phyloP scores from a whole-genome alignment of 1,140 invertebrate species.

The Sitophilus oryzae region DNA sequence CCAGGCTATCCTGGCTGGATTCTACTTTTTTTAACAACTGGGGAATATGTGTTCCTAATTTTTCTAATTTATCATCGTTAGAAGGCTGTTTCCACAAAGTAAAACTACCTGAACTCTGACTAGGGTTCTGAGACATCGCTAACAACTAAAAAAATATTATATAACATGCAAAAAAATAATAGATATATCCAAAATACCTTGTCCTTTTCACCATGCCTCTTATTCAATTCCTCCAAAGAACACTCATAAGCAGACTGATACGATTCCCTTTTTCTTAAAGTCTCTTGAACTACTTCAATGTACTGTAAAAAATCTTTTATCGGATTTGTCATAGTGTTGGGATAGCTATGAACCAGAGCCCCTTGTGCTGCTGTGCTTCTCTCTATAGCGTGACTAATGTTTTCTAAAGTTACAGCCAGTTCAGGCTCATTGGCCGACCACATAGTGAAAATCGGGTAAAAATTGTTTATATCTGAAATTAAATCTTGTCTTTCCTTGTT shows the following conservation, averaged over 20 bases:
- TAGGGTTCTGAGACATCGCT: slow-evolving; percentile 23
- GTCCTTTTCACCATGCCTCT: slow-evolving; percentile 58
- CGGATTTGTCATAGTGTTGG: slow-evolving; percentile 45
- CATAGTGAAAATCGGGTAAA: slow-evolving; percentile 52
- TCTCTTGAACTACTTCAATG: slow-evolving; percentile 63
- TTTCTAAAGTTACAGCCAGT: slow-evolving; percentile 46
- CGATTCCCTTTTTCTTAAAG: slow-evolving; percentile 59
- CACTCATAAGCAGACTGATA: slow-evolving; percentile 65
- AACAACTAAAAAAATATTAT: slow-evolving; percentile 16
- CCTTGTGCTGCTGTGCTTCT: slow-evolving; percentile 48
- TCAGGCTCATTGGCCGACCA: slow-evolving; percentile 53
- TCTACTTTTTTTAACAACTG: slow-evolving; percentile 53
- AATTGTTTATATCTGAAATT: slow-evolving; percentile 50
- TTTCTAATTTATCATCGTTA: slow-evolving; percentile 54
- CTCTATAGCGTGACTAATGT: slow-evolving; percentile 47
- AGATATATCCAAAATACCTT: slow-evolving; percentile 46
- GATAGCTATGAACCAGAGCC: slow-evolving; percentile 47
- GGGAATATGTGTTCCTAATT: slow-evolving; percentile 48
- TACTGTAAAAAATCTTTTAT: slow-evolving; percentile 66
- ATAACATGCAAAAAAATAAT: not conserved
- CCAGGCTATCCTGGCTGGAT: slow-evolving; percentile 58
- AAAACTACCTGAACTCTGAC: slow-evolving; percentile 35
- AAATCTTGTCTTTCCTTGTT: slow-evolving; percentile 61
- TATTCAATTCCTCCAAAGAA: slow-evolving; percentile 59
- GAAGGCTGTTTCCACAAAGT: slow-evolving; percentile 53